These are phyloP conservation scores for Sinelater perroti DNA, from an alignment of 2,888 invertebrate genomes.

Conservation along the genomic window DNA sequence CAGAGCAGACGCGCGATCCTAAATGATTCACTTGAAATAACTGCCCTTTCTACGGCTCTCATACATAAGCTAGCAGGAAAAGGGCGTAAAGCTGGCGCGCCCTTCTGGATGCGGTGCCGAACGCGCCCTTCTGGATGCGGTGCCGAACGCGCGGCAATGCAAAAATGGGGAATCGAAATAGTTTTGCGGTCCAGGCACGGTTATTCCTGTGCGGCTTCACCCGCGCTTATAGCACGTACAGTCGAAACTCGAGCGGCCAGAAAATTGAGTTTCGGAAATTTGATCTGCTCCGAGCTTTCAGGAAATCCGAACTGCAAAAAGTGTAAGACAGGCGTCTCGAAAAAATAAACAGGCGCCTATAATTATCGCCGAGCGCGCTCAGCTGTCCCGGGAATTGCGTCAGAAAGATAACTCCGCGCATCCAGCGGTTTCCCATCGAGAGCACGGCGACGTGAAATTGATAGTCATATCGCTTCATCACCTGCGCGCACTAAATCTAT, in stretches of 20 bases:
- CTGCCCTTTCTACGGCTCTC: conserved; percentile 3
- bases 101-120: not conserved
- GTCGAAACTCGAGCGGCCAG: conserved; percentile 8
- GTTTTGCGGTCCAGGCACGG: too few species aligned
- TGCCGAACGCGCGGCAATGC: too few species aligned
- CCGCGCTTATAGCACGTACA: conserved; percentile 9
- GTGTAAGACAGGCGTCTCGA: not conserved
- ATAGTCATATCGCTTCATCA: too few species aligned
- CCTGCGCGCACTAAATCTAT: too few species aligned
- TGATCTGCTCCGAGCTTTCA: conserved; percentile 10
- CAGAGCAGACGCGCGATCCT: not conserved
- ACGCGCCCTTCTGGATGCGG: not conserved
- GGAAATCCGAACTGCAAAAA: conserved; percentile 12
- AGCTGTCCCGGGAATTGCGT: not conserved
- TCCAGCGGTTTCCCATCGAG: too few species aligned
- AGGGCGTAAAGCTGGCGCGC: not conserved
- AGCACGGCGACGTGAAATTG: too few species aligned
- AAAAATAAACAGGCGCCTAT: conserved; percentile 14
- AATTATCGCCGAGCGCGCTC: not conserved
- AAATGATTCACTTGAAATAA: conserved; percentile 4
- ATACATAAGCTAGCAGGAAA: conserved; percentile 7
- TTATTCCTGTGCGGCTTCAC: conserved; percentile 7
- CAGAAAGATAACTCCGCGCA: not conserved
- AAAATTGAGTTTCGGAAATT: conserved; percentile 21
- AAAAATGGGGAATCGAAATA: too few species aligned